Base-by-base conservation (phyloP, 2,888 invertebrate genomes). In the Drosophila merina region DNA sequence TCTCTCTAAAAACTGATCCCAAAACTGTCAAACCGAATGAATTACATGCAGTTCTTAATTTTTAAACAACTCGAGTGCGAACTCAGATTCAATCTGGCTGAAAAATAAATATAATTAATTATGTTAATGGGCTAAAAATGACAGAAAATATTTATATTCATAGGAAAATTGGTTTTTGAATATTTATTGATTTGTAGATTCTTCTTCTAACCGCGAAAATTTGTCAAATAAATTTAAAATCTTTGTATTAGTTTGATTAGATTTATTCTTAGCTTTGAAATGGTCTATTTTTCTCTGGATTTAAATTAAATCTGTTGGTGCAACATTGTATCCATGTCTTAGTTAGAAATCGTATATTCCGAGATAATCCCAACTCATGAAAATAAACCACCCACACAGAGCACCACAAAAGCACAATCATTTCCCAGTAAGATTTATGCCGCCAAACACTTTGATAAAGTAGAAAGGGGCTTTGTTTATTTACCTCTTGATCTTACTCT, bases 391-490 rank as follows among this genome's bases (percentile, higher is more conserved):
- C 51, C 55, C 52, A 69, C 69, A 25, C n/a, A 57, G 40, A 49
- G 56, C 33, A 72, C 59, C 42, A 49, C 45, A 66, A 45, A 40
- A 40, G 30, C 47, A 28, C 33, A 52, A 33, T 36, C 33, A 26
- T 33, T 62, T 28, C 38, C 30, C 45, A 33, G 25, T n/a, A 52
- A 66, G 70, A 78, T 79, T 76, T 82, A 76, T 36, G 49, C 63
- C 54, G 40, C 54, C 55, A 67, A 55, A 26, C 67, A 54, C 51
- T 59, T 70, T 59, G 44, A 44, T 57, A 77, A 44, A 47, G 40
- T 51, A 20, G 60, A 33, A n/a, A 42, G 5, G 5, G 20, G 14
- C 9, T 56, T 63, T 82, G 63, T 78, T 82, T 76, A 73, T 66
- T 54, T 66, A 52, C 52, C 66, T 45, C 52, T 64, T n/a, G 38